Base-by-base conservation (phyloP, 2,113 vertebrate genomes). In the Melanerpes formicivorus region DNA sequence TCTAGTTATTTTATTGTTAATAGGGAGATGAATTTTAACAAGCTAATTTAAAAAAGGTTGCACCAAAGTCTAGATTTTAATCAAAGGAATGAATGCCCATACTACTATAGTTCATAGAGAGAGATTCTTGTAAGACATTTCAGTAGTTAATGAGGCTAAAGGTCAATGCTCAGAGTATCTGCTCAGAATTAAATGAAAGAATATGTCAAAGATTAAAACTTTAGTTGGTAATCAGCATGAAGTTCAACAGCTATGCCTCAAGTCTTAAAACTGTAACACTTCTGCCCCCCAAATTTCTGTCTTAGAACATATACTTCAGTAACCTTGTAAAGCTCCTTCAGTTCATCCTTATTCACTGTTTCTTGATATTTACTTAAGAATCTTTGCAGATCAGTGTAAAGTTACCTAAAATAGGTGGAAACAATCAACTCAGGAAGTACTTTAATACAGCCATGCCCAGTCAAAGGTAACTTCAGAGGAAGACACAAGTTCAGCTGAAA, bases 11-110 rank as follows among this genome's bases (percentile, higher is more conserved):
- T 88, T 94, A 91, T 75, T 73, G 90, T 93, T 88, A 89, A 80
- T 37, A 81, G 17, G 87, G 59, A 94, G 32, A 74, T 88, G 23
- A 93, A 94, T 95, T 95, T 96, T 96, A 96, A 95, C 66, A 80
- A 75, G 87, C 18, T 85, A 42, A 95, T 95, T 95, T 92, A 62
- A 80, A 84, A 88, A 92, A 94, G 92, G 80, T 95, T 93, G 80
- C 80, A 87, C 40, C 40, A 77, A 93, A 69, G 52, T 79, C 56
- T 79, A 92, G 65, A 59, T 92, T 95, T 93, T 93, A 95, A 93
- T 95, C 30, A 66, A 54, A 95, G 26, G 67, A 94, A 91, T 89
- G 81, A 63, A 59, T 70, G 56, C 81, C 79, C 90, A 34, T 75
- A 70, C 42, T 83, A 55, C n/a, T 60, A 67, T 15, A 89, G 34